A percentile compares a stretch with the other conserved stretches of the same genome.
Evolutionary conservation across 2,797 vertebrate species (phyloP).

Genomic region (Loris lydekkerianus): DNA sequence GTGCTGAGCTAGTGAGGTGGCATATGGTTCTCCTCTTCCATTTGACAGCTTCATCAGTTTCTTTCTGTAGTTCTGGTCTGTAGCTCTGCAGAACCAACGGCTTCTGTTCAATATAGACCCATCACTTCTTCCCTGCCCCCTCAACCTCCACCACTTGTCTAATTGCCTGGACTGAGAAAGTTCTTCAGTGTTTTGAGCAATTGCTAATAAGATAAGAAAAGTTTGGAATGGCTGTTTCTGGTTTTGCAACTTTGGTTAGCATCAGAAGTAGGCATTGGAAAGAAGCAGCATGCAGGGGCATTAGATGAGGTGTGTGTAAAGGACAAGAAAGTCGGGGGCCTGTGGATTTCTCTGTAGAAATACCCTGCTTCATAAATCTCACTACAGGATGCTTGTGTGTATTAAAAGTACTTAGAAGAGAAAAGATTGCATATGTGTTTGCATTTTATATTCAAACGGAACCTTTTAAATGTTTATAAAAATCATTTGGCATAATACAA

Average conservation of each 20-base stretch:
- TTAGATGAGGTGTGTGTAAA: not conserved
- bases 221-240: not conserved
- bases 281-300: not conserved
- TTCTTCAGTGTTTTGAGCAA: not conserved
- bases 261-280: not conserved
- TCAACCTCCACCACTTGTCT: not conserved
- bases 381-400: not conserved
- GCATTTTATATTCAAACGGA: not conserved
- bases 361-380: not conserved
- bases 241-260: not conserved
- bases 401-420: not conserved
- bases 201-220: not conserved
- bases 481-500: not conserved
- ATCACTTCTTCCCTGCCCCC: accelerated
- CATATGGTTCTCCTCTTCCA: not conserved
- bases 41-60: not conserved
- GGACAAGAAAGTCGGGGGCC: not conserved
- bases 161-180: not conserved
- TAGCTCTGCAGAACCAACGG: not conserved
- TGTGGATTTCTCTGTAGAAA: not conserved
- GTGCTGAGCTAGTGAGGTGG: not conserved
- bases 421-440: not conserved
- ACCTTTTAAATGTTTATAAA: not conserved
- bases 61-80: not conserved
- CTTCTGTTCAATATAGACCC: not conserved